Evolutionary conservation across 1,140 invertebrate species (phyloP), one percentile per base, ranked within the genome.

Genomic region (Drosophila subobscura): DNA sequence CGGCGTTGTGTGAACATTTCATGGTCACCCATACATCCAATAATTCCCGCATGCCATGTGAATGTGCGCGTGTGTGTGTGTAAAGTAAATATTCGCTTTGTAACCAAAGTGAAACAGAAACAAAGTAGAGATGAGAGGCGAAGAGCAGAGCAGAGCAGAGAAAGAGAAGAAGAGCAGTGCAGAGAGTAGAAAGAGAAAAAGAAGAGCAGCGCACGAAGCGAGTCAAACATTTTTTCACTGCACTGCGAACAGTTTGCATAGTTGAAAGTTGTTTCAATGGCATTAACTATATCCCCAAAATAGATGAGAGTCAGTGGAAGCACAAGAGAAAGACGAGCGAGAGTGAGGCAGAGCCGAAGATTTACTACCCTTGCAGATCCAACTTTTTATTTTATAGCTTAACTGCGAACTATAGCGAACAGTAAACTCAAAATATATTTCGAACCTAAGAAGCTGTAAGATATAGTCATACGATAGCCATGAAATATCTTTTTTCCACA

Each of bases 1-100:
- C 50, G 72, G 67, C 50, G 59, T 61, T 88, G 77, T 88, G 78
- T 76, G 83, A 86, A 83, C 70, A 86, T 83, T 88, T 86, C 83
- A 86, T 83, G 83, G 83, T 86, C 83, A 86, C 83, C 74, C 78
- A 86, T 49, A 86, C 74, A 57, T 10, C 25, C 40, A 45, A 27
- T 20, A 12, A 3, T 8, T 33, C 29, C 29, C 29, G 8, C 29
- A 4, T 2, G 3, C 23, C 45, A 29, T 45, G 47, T 22, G 33
- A 46, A 20, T 27, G 10, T n/a, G 20, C 37, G 22, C 33, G 40
- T 66, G 45, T 65, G 12, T 67, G 45, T 58, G 47, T 60, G 52
- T 63, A 50, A 47, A 66, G 66, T 72, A 81, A 77, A 77, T 80
- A 72, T 66, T 77, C 72, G 73, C 78, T 72, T 66, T 79, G 72